Percentiles rank a stretch among this genome's conserved stretches.
Evolutionary conservation across 2,113 vertebrate genomes (phyloP).

Genomic region (Gallinago undulata): DNA sequence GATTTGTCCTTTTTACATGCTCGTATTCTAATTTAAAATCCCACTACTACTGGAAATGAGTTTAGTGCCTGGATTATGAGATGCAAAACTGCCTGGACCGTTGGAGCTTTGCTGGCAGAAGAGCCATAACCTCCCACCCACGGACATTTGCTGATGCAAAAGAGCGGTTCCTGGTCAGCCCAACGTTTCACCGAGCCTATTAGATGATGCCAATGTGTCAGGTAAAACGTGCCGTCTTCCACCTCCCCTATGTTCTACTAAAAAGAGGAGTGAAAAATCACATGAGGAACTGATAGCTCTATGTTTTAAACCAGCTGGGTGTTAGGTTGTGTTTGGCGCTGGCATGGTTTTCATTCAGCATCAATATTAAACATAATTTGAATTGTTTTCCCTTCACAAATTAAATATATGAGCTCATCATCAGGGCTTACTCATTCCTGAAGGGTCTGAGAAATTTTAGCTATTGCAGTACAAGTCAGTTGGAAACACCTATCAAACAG

Average conservation of each 20-base stretch:
- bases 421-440: not conserved
- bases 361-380: not conserved
- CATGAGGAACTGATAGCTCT: not conserved
- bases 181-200: not conserved
- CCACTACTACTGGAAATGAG: not conserved
- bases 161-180: not conserved
- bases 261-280: not conserved
- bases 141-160: fast-evolving
- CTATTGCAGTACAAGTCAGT: not conserved
- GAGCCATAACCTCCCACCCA: not conserved
- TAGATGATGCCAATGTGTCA: not conserved
- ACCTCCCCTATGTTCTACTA: not conserved
- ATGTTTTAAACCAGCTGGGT: not conserved
- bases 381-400: not conserved
- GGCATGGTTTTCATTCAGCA: not conserved
- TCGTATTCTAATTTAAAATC: not conserved
- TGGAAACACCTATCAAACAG: not conserved
- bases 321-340: not conserved
- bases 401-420: not conserved
- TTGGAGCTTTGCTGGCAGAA: not conserved
- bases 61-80: not conserved
- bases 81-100: not conserved
- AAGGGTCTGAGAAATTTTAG: not conserved
- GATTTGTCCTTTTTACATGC: not conserved
- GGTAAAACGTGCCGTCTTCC: not conserved